Conservation (phyloP, 2,888 invertebrate species). For the Abrostola tripartita region DNA sequence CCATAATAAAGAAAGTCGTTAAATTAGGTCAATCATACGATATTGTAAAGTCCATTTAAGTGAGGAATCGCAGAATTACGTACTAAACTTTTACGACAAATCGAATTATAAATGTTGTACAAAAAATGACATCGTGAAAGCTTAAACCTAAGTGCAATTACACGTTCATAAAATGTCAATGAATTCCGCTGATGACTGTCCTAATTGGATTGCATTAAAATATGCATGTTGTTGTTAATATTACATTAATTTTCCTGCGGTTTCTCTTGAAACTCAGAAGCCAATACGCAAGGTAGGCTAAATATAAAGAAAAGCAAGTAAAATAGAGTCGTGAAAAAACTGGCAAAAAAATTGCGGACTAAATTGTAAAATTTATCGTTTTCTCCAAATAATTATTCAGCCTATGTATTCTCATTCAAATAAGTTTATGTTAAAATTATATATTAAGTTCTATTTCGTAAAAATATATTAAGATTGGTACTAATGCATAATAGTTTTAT, state of each 20-base stretch:
- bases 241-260: conserved; percentile 1
- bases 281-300: background rate
- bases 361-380: too few species aligned
- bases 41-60: background rate
- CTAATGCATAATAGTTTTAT: too few species aligned
- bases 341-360: too few species aligned
- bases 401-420: background rate
- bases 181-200: conserved; percentile 12
- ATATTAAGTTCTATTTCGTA: background rate
- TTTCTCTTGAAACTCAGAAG: background rate
- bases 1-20: too few species aligned
- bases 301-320: too few species aligned
- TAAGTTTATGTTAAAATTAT: background rate
- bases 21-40: too few species aligned
- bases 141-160: conserved; percentile 27
- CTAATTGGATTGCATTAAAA: conserved; percentile 39
- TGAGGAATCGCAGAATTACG: background rate
- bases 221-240: conserved; percentile 6
- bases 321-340: too few species aligned
- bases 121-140: background rate
- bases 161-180: conserved; percentile 28
- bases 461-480: too few species aligned
- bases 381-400: conserved; percentile 7
- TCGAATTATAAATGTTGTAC: background rate
- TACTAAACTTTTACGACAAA: background rate